phyloP scores from a whole-genome alignment of 2,888 invertebrate species.

The Yponomeuta sedellus region DNA sequence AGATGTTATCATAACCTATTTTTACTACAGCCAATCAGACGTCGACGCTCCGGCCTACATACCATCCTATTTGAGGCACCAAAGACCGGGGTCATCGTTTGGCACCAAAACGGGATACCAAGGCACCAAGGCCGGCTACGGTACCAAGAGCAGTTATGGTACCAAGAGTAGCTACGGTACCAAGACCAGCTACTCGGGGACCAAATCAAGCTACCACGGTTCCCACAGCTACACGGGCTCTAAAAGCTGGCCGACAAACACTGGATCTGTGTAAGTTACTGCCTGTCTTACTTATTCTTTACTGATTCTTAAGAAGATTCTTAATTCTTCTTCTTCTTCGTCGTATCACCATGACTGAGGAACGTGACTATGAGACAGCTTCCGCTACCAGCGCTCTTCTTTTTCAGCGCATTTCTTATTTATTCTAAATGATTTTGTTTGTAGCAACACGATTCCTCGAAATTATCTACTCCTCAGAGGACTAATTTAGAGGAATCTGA shows the following conservation, averaged over 20 bases:
- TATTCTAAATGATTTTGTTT: no score
- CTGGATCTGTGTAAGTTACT: slow-evolving; percentile 46
- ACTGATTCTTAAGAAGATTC: no score
- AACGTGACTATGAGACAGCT: no score
- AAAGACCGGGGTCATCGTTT: slow-evolving; percentile 25
- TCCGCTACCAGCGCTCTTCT: no score
- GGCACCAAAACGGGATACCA: slow-evolving; percentile 29
- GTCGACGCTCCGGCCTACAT: slow-evolving; percentile 56
- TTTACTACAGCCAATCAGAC: slow-evolving; percentile 53
- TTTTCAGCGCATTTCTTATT: no score
- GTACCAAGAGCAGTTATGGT: slow-evolving; percentile 21
- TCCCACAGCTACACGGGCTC: slow-evolving; percentile 33
- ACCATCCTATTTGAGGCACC: slow-evolving; percentile 42
- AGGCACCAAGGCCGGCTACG: slow-evolving; percentile 29
- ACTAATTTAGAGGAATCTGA: no score
- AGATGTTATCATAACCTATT: neutral
- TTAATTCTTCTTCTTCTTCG: no score
- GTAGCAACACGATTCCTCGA: no score
- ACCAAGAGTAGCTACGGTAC: slow-evolving; percentile 35
- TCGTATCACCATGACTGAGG: no score
- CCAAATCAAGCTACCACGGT: slow-evolving; percentile 17
- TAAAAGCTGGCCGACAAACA: slow-evolving; percentile 44
- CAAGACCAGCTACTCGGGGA: slow-evolving; percentile 28
- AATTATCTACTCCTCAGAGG: no score
- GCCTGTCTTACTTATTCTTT: no score